Evolutionary conservation across 2,113 vertebrate genomes (phyloP), one percentile per base, ranked within the genome.

Genomic region (Kobus ellipsiprymnus): DNA sequence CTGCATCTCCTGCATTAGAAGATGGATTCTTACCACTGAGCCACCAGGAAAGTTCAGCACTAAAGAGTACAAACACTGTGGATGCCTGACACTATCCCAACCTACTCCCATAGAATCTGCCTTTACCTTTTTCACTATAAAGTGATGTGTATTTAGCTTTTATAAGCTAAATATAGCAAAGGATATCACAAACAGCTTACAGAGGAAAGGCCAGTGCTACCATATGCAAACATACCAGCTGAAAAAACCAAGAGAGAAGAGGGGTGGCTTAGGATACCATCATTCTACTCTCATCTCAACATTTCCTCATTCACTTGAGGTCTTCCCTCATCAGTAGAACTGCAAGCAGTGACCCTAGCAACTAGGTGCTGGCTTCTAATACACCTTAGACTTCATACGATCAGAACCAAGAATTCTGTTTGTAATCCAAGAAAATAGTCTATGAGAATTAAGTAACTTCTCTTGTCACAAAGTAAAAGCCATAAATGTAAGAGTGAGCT

Each of bases 321-420:
- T 46, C 82, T 59, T 33, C 17, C 25, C 36, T 36, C 10, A 55
- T 12, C 50, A 33, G 16, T 6, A 57, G 23, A 40, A 40, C 30
- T 74, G 10, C 7, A 84, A 9, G 36, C 5, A 52, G 16, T 12
- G 33, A 23, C 19, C 14, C 13, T 17, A 52, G 3, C 30, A 44
- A 86, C 2, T 3, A 48, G 44, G 2, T 0, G 0, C 17, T 30
- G 2, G 8, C 13, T 30, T 83, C 15, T 30, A 46, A 21, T 55
- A 16, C 36, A 82, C 19, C 44, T 19, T 33, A 54, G 57, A 82
- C 29, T 17, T 46, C 14, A 6, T 16, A 2, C 13, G 25, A 8
- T 67, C 15, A 21, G 19, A 54, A 46, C 15, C 10, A 15, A 89
- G 9, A 48, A 82, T 3, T 81, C 33, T 40, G 9, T 74, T 55